Conservation (phyloP, 1,140 invertebrate genomes). For the Cephus cinctus region DNA sequence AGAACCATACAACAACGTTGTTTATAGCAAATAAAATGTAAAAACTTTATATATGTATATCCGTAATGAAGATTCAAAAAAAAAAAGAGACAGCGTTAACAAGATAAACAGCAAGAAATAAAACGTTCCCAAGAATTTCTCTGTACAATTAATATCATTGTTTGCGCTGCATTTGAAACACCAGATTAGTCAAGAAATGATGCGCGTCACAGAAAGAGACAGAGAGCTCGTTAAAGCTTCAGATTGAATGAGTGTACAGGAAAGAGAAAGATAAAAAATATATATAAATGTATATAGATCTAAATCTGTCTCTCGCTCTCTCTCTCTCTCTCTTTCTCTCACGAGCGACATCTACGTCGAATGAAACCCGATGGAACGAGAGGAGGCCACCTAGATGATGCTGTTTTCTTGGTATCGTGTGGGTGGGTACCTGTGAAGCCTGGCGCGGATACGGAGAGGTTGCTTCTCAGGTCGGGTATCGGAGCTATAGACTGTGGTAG, state of each 20-base stretch:
- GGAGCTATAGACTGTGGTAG: conserved; percentile 73
- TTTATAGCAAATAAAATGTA: too few relatives aligned
- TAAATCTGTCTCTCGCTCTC: too few relatives aligned
- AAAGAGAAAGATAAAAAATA: too few relatives aligned
- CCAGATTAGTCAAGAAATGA: too few relatives aligned
- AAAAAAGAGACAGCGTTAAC: background rate
- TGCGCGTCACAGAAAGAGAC: too few relatives aligned
- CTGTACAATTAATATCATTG: too few relatives aligned
- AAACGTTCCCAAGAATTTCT: too few relatives aligned
- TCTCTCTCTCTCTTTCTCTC: conserved; percentile 1
- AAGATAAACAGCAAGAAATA: background rate
- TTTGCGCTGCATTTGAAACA: conserved; percentile 10
- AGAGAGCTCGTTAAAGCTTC: too few relatives aligned
- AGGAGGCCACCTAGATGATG: conserved; percentile 32
- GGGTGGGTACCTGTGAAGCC: conserved; percentile 63
- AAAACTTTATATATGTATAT: too few relatives aligned
- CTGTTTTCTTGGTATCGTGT: conserved; percentile 30
- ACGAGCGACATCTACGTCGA: conserved; percentile 1
- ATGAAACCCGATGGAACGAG: conserved; percentile 26
- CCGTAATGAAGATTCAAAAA: background rate
- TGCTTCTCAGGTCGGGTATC: conserved; percentile 83
- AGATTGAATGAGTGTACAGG: too few relatives aligned
- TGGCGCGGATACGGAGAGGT: conserved; percentile 64
- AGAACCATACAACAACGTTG: too few relatives aligned
- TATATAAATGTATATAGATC: too few relatives aligned